Evolutionary conservation across 2,113 vertebrate genomes (phyloP), one percentile per base, ranked within the genome.

Genomic region (Melanerpes aurifrons): DNA sequence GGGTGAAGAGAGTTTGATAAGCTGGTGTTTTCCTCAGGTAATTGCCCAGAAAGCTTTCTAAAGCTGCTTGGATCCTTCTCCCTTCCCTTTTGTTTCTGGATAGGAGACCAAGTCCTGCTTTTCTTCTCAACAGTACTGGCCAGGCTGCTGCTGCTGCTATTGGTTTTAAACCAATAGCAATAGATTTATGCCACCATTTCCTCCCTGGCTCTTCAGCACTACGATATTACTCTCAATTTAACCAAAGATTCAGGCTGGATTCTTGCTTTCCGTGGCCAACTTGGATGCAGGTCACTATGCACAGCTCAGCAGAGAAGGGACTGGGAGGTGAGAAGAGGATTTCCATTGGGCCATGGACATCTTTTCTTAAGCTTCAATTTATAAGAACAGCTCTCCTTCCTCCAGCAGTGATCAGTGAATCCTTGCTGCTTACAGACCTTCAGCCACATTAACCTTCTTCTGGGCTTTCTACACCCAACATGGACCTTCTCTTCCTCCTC

Each of bases 1-100:
- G 95, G 76, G 57, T 69, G 78, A 74, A 71, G 78, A 86, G 93
- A 92, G 64, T 80, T 96, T 86, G 96, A 97, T 96, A 96, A 96
- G 72, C 76, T 53, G 90, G 89, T 72, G 62, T 89, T 92, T 90
- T 95, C 68, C 71, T 25, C 74, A 35, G 82, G 77, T 77, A 93
- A 95, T 80, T 72, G 47, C 74, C 48, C 71, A 50, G 70, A 82
- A 82, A 75, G 86, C 57, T 57, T 86, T 76, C 72, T 73, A 40
- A 56, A 84, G 74, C 63, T 1, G 0, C 59, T 57, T 29, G 50
- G 70, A 62, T 78, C 21, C 54, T 84, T 54, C 18, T 21, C 45
- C 9, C 22, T 43, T 63, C 9, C 35, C 56, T 57, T 91, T 76
- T 73, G 20, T 86, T 78, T 71, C 62, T n/a, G 50, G 45, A 61